These are phyloP conservation scores for Scelioninae gen. 2 DNA, from an alignment of 2,888 invertebrate species.

Conservation along the genomic window DNA sequence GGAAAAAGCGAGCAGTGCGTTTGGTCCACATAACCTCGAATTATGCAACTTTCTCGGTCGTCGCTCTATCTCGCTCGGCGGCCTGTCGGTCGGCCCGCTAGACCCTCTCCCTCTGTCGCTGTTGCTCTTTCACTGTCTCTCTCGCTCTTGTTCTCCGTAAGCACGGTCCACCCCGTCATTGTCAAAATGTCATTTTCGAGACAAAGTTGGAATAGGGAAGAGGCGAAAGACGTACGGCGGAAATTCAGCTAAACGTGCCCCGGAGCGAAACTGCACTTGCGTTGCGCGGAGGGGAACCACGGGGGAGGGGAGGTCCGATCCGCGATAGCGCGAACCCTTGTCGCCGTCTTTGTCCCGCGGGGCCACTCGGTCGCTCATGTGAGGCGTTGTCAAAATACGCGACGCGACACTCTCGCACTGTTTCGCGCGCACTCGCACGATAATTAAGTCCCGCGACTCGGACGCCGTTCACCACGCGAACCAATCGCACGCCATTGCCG, in stretches of 20 bases:
- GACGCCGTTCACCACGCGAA: slow-evolving; percentile 48
- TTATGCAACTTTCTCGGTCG: slow-evolving; percentile 35
- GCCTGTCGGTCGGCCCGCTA: background rate
- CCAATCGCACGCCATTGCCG: slow-evolving; percentile 52
- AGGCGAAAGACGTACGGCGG: slow-evolving; percentile 23
- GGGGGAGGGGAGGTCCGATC: slow-evolving; percentile 16
- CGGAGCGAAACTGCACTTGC: slow-evolving; percentile 40
- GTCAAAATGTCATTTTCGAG: slow-evolving; percentile 25
- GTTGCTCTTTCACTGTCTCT: too few species aligned
- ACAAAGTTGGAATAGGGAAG: background rate
- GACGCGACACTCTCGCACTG: slow-evolving; percentile 20
- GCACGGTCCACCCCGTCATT: slow-evolving; percentile 4
- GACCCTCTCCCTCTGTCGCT: too few species aligned
- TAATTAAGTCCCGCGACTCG: slow-evolving; percentile 7
- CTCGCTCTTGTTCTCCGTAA: too few species aligned
- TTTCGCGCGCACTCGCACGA: slow-evolving; percentile 7
- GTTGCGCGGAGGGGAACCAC: slow-evolving; percentile 32
- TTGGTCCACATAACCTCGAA: slow-evolving; percentile 53
- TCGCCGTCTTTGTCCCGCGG: slow-evolving; percentile 52
- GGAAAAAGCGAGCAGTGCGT: slow-evolving; percentile 2
- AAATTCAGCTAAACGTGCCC: slow-evolving; percentile 30
- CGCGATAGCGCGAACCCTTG: slow-evolving; percentile 42
- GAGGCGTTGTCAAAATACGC: slow-evolving; percentile 45
- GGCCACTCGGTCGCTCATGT: slow-evolving; percentile 46
- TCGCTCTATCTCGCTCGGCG: slow-evolving; percentile 10